These are phyloP conservation scores for Echinops telfairi DNA, from an alignment of 2,113 vertebrate genomes.

Conservation along the genomic window DNA sequence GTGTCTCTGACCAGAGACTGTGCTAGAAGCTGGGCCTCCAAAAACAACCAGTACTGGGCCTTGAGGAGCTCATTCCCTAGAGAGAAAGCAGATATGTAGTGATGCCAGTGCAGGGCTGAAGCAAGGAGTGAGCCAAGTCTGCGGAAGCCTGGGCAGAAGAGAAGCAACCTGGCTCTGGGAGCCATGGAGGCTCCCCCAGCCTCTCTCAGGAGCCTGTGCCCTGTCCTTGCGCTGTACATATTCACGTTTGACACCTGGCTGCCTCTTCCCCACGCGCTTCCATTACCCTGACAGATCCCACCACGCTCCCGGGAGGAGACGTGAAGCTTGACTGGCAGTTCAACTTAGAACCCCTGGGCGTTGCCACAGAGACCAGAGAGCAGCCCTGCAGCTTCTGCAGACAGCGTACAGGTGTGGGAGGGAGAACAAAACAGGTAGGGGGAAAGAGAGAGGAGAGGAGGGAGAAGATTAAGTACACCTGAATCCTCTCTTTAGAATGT, in stretches of 20 bases:
- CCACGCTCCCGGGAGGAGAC: not conserved
- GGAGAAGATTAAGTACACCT: not conserved
- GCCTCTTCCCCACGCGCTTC: not conserved
- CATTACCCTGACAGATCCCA: conserved; percentile 12
- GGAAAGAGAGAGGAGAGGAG: not conserved
- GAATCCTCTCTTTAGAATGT: not conserved
- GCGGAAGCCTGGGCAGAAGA: too few relatives aligned
- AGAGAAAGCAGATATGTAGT: too few relatives aligned
- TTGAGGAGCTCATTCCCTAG: not conserved
- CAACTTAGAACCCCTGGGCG: not conserved
- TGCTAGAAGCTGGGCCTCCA: too few relatives aligned
- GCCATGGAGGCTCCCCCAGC: not conserved
- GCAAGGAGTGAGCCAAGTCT: not conserved
- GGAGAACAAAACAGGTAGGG: not conserved
- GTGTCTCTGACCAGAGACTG: not conserved
- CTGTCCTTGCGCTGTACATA: not conserved
- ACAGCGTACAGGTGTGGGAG: not conserved
- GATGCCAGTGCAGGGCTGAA: not conserved
- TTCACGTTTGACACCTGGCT: not conserved
- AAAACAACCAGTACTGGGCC: not conserved
- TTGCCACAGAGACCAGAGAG: conserved; percentile 11
- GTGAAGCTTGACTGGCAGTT: conserved; percentile 45
- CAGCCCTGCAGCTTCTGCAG: conserved; percentile 8
- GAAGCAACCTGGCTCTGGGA: rapidly evolving
- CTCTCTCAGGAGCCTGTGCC: not conserved